phyloP scores from a whole-genome alignment of 2,797 vertebrate genomes.

The Miichthys miiuy region DNA sequence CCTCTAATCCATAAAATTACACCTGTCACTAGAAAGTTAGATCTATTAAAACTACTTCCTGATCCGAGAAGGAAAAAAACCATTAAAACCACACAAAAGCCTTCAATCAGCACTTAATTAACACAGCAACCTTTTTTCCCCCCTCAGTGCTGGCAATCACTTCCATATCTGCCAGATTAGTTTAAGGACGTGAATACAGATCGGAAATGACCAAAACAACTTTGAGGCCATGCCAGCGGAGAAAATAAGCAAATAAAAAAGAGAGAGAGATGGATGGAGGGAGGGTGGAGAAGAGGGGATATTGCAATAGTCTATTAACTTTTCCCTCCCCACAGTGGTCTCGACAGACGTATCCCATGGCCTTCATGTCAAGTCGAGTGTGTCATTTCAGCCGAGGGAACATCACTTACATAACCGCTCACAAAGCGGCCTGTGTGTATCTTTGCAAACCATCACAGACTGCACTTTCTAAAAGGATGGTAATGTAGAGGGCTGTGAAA shows the following conservation, averaged over 20 bases:
- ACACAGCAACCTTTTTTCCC: conserved; percentile 72
- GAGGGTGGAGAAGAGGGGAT: conserved; percentile 2
- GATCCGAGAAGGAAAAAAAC: conserved; percentile 82
- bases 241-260: conserved; percentile 72
- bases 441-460: conserved; percentile 1
- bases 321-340: conserved; percentile 24
- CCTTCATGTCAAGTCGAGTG: conserved; percentile 56
- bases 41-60: conserved; percentile 87
- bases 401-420: conserved; percentile 42
- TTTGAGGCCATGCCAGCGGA: conserved; percentile 54
- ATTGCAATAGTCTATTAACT: conserved; percentile 52
- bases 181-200: conserved; percentile 78
- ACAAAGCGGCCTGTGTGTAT: conserved; percentile 13
- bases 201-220: conserved; percentile 77
- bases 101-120: conserved; percentile 87
- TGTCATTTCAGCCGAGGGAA: conserved; percentile 53
- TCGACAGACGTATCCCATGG: conserved; percentile 33
- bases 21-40: conserved; percentile 89
- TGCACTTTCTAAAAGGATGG: conserved; percentile 18
- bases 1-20: conserved; percentile 89
- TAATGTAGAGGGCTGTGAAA: not conserved
- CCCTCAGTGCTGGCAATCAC: conserved; percentile 71
- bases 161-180: conserved; percentile 83
- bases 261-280: conserved; percentile 8
- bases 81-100: conserved; percentile 81